These are phyloP conservation scores for Octonoba sinensis DNA, from an alignment of 2,888 invertebrate species.

Conservation along the genomic window DNA sequence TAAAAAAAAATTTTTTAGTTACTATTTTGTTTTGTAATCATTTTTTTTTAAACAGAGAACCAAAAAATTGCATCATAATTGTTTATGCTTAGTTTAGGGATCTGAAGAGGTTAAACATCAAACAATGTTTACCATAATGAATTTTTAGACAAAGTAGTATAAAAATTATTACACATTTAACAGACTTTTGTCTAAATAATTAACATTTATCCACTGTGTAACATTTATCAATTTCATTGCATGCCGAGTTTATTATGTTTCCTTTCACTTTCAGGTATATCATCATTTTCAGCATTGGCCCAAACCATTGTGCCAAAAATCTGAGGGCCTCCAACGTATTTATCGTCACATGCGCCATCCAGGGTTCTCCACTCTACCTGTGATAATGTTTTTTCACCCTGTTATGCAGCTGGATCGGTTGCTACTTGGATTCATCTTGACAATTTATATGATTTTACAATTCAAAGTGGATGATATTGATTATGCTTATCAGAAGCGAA, in stretches of 20 bases:
- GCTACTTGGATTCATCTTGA: slow-evolving; percentile 44
- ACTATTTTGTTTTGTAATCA: too few species aligned
- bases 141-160: too few species aligned
- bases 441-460: slow-evolving; percentile 29
- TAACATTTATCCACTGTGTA: too few species aligned
- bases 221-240: not conserved
- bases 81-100: too few species aligned
- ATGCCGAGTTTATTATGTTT: not conserved
- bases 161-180: too few species aligned
- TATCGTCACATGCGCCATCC: slow-evolving; percentile 63
- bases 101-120: too few species aligned
- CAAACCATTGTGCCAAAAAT: slow-evolving; percentile 46
- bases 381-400: slow-evolving; percentile 55
- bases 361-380: slow-evolving; percentile 34
- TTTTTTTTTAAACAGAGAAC: too few species aligned
- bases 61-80: too few species aligned
- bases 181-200: too few species aligned
- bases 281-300: slow-evolving; percentile 24
- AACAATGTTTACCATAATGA: too few species aligned
- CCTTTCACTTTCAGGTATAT: slow-evolving; percentile 25
- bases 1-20: too few species aligned
- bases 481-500: slow-evolving; percentile 40
- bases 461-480: slow-evolving; percentile 43
- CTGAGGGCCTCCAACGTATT: slow-evolving; percentile 31
- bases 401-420: slow-evolving; percentile 58